phyloP scores from a whole-genome alignment of 1,140 invertebrate genomes.

The Andrena cerasifolii region DNA sequence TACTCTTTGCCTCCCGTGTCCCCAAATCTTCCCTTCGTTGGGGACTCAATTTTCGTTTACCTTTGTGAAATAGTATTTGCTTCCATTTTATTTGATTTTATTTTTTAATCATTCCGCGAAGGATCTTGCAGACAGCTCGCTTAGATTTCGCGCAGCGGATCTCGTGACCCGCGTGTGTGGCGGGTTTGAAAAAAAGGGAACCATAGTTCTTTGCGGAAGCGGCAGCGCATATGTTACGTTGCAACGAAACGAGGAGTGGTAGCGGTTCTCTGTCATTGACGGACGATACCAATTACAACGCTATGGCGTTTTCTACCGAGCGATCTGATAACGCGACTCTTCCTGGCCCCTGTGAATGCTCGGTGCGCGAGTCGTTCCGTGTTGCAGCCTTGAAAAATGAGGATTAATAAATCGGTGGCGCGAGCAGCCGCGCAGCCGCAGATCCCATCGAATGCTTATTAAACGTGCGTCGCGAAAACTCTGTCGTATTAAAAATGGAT shows the following conservation, averaged over 20 bases:
- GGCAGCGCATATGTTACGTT: not conserved
- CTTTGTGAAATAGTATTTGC: no score
- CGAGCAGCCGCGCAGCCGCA: slow-evolving; percentile 11
- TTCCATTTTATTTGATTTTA: no score
- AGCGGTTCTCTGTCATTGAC: slow-evolving; percentile 55
- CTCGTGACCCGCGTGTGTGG: no score
- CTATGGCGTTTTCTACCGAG: slow-evolving; percentile 53
- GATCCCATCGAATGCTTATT: slow-evolving; percentile 43
- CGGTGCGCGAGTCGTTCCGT: not conserved
- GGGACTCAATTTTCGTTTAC: no score
- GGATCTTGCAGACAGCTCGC: no score
- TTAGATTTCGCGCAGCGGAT: no score
- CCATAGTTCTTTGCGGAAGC: not conserved
- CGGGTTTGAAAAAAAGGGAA: not conserved
- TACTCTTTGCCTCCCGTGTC: no score
- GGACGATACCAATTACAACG: slow-evolving; percentile 56
- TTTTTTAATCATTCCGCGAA: no score
- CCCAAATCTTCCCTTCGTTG: no score
- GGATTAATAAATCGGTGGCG: slow-evolving; percentile 56
- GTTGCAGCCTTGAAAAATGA: slow-evolving; percentile 39
- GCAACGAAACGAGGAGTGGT: slow-evolving; percentile 29
- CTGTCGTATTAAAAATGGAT: not conserved
- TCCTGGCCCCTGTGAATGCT: slow-evolving; percentile 23
- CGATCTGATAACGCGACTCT: slow-evolving; percentile 65
- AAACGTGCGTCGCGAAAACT: slow-evolving; percentile 29